Percentiles rank a stretch among this genome's conserved stretches.
Evolutionary conservation across 92 coral and sea anemone species (phyloP).

Genomic region (Anthopleura xanthogrammica): DNA sequence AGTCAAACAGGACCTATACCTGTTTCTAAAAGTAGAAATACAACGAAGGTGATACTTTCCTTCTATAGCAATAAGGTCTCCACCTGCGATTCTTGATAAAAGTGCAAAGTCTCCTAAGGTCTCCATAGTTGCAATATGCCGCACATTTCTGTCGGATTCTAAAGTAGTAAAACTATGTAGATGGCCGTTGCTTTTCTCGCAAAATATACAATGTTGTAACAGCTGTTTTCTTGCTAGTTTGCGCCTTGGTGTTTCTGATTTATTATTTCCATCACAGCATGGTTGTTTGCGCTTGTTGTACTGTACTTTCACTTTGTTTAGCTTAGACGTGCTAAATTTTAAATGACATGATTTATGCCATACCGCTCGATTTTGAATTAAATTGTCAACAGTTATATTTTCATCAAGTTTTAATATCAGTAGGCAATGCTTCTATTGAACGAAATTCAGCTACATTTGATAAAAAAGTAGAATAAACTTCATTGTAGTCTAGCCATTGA

Average conservation of each 20-base stretch:
- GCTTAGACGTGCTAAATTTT: slow-evolving; percentile 34
- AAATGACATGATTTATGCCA: slow-evolving; percentile 37
- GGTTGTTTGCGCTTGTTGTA: neutral
- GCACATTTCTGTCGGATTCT: slow-evolving; percentile 29
- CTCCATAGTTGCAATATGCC: slow-evolving; percentile 17
- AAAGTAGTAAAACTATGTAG: slow-evolving; percentile 30
- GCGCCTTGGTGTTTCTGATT: neutral
- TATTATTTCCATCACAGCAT: neutral
- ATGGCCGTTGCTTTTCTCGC: neutral
- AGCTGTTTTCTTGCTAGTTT: no score
- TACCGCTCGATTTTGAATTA: slow-evolving; percentile 11
- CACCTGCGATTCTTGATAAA: slow-evolving; percentile 20
- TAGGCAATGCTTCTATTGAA: neutral
- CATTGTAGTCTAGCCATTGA: no score
- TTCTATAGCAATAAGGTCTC: slow-evolving; percentile 40
- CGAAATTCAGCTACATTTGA: no score
- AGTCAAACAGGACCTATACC: slow-evolving; percentile 6
- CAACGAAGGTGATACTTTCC: slow-evolving; percentile 34
- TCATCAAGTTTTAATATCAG: neutral
- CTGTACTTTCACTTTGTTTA: neutral
- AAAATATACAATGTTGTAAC: slow-evolving; percentile 15
- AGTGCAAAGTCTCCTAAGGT: slow-evolving; percentile 20
- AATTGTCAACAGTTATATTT: slow-evolving; percentile 23
- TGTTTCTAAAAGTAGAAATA: slow-evolving; percentile 20
- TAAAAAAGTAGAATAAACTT: no score